Percentiles rank a stretch among this genome's conserved stretches.
Evolutionary conservation across 2,888 invertebrate genomes (phyloP).

Genomic region (Erebia aethiops): DNA sequence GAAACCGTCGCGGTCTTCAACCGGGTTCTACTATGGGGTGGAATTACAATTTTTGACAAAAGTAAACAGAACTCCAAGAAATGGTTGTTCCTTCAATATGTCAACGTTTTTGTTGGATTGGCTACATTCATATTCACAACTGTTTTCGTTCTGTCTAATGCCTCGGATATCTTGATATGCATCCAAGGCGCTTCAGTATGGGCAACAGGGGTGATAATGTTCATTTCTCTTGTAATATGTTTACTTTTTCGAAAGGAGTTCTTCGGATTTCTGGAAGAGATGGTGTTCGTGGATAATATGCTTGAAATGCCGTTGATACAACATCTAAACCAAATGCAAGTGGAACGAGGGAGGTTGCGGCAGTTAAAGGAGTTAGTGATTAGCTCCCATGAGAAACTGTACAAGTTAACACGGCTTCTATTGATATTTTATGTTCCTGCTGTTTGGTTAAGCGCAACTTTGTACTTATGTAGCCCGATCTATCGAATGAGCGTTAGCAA

Average conservation of each 20-base stretch:
- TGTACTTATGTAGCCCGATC: slow-evolving; percentile 66
- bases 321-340: slow-evolving; percentile 44
- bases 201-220: slow-evolving; percentile 71
- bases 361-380: slow-evolving; percentile 59
- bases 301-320: slow-evolving; percentile 62
- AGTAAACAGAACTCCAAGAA: slow-evolving; percentile 56
- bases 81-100: slow-evolving; percentile 61
- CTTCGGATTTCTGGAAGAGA: slow-evolving; percentile 59
- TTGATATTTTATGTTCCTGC: slow-evolving; percentile 58
- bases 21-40: slow-evolving; percentile 60
- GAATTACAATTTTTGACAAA: slow-evolving; percentile 63
- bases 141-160: slow-evolving; percentile 56
- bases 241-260: slow-evolving; percentile 61
- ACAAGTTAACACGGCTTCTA: slow-evolving; percentile 56
- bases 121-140: slow-evolving; percentile 65
- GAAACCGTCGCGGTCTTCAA: slow-evolving; percentile 60
- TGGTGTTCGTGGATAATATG: slow-evolving; percentile 61
- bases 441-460: slow-evolving; percentile 58
- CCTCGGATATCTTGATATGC: slow-evolving; percentile 54
- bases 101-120: slow-evolving; percentile 60
- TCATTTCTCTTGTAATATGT: slow-evolving; percentile 63
- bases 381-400: slow-evolving; percentile 56
- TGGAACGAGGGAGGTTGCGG: slow-evolving; percentile 47
- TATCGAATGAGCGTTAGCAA: slow-evolving; percentile 58
- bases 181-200: slow-evolving; percentile 75